Base-by-base conservation (phyloP, 2,113 vertebrate genomes). In the Mobula birostris region DNA sequence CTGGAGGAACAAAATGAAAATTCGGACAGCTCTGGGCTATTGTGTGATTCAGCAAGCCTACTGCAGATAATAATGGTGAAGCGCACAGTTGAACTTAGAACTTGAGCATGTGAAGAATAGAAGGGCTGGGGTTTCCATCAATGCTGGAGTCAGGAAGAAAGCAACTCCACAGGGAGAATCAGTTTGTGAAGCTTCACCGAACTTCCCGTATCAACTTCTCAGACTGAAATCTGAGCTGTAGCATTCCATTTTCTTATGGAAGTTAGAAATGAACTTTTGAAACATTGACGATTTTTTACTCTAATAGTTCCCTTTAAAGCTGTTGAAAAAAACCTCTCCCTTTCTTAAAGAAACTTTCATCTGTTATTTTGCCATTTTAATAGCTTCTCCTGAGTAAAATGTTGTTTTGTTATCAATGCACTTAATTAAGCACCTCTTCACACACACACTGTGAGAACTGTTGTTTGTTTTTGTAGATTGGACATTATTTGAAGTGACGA, bases 361-460 rank as follows among this genome's bases (percentile, higher is more conserved):
- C 83, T 27, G 12, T 61, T 88, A 63, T 12, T 88, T 14, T 61
- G 56, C 83, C n/a, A 15, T 63, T 66, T 90, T 29, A 19, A 66
- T 61, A 66, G 27, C n/a, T 90, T 29, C 61, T 36, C 29, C 17
- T 15, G 6, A 19, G 61, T 32, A 32, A 90, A 17, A 15, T 66
- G 8, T 12, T 63, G 66, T 66, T 90, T 90, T 61, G 66, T 90
- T 66, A 32, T 90, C 61, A 68, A 90, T 63, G 63, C 14, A 68
- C 61, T 90, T 90, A 90, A 90, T 90, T 66, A 68, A 90, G 85
- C 63, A 66, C 61, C 14, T 66, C 63, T 66, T 63, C 85, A 68
- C 85, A 66, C 27, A 66, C 27, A 61, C 24, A 9, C 7, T 3
- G 27, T 5, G 56, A 87, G 27, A 90, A 68, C 29, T 66, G 66